Conservation (phyloP, 2,888 invertebrate genomes). For the Chloroclystis v-ata region DNA sequence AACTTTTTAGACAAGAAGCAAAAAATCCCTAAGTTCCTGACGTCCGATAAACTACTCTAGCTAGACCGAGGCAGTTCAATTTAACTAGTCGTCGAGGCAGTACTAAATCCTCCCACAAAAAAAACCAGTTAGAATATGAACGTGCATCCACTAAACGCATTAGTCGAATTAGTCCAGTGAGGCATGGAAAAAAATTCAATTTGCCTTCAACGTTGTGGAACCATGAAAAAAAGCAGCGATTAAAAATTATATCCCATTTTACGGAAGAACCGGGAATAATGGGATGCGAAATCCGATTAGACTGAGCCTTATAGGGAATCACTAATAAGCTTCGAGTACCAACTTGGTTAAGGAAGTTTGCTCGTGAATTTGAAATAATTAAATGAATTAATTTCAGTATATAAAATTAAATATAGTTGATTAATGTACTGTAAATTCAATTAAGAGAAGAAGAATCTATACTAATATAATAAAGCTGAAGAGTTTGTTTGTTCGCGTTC, state of each 20-base stretch:
- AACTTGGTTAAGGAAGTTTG: neutral
- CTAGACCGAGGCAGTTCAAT: slow-evolving; percentile 2
- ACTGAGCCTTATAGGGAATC: slow-evolving; percentile 51
- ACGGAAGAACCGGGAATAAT: slow-evolving; percentile 55
- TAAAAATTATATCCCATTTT: slow-evolving; percentile 71
- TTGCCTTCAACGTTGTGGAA: slow-evolving; percentile 58
- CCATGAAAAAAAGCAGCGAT: slow-evolving; percentile 48
- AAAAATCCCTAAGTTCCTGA: too few species aligned
- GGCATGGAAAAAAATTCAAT: slow-evolving; percentile 74
- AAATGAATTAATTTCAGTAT: neutral
- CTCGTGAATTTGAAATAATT: neutral
- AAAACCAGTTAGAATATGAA: slow-evolving; percentile 29
- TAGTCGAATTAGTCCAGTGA: slow-evolving; percentile 72
- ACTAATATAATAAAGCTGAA: too few species aligned
- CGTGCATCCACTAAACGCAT: slow-evolving; percentile 70
- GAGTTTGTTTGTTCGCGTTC: too few species aligned
- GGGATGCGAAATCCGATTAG: slow-evolving; percentile 68
- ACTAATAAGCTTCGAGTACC: slow-evolving; percentile 40
- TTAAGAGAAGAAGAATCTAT: too few species aligned
- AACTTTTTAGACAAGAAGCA: too few species aligned
- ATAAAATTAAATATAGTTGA: too few species aligned
- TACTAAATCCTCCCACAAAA: slow-evolving; percentile 26
- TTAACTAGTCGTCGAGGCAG: slow-evolving; percentile 19
- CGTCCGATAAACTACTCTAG: too few species aligned
- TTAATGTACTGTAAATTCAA: too few species aligned